phyloP scores from a whole-genome alignment of 2,888 invertebrate genomes.

The Rotaria macrura region DNA sequence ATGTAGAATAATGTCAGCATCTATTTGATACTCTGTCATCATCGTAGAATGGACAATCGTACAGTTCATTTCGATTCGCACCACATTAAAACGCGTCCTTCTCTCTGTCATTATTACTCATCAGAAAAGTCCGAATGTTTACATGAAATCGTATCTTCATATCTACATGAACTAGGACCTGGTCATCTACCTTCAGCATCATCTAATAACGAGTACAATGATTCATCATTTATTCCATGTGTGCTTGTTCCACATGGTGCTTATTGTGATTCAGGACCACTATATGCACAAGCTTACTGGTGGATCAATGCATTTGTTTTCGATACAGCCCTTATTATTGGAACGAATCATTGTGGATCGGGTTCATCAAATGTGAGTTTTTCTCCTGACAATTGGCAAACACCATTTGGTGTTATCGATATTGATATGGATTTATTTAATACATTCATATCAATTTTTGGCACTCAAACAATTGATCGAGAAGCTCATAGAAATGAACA shows the following conservation, averaged over 20 bases:
- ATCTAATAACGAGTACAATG: not conserved
- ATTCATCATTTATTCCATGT: not conserved
- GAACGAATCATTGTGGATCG: not conserved
- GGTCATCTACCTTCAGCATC: not conserved
- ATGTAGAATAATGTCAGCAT: too few relatives aligned
- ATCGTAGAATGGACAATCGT: not conserved
- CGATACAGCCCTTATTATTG: not conserved
- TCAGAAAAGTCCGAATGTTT: not conserved
- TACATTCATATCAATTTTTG: not conserved
- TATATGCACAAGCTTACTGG: not conserved
- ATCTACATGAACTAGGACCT: not conserved
- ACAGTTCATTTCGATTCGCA: not conserved
- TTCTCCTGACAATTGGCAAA: not conserved
- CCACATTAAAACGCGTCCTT: not conserved
- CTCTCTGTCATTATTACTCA: not conserved
- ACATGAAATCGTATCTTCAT: not conserved
- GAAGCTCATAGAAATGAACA: not conserved
- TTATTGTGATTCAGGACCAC: conserved; percentile 13
- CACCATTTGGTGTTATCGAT: not conserved
- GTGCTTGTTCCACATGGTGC: conserved; percentile 19
- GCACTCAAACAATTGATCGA: not conserved
- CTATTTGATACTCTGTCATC: not conserved
- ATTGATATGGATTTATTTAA: not conserved
- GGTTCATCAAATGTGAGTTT: not conserved
- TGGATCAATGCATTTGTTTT: not conserved